A percentile compares a stretch with the other conserved stretches of the same genome.
These are phyloP conservation scores for Megalops cyprinoides DNA, from an alignment of 2,797 vertebrate genomes.

Conservation along the genomic window DNA sequence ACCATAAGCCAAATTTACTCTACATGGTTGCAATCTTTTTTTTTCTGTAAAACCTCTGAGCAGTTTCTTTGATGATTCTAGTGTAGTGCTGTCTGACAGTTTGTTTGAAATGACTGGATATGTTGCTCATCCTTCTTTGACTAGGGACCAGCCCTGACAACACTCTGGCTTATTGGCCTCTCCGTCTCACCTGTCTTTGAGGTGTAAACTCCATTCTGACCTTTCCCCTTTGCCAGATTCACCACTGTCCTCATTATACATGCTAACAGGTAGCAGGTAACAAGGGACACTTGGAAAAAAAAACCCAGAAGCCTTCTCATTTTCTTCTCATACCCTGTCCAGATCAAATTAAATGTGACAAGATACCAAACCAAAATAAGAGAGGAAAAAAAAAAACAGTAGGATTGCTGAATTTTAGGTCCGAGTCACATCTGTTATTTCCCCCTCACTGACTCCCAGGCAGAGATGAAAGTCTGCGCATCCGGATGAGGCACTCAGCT, in stretches of 20 bases:
- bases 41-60: not conserved
- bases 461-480: not conserved
- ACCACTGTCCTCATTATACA: not conserved
- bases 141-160: not conserved
- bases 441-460: not conserved
- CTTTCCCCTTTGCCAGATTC: not conserved
- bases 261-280: not conserved
- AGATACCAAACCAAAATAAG: not conserved
- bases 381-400: slow-evolving; percentile 35
- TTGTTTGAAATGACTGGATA: not conserved
- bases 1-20: not conserved
- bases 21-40: not conserved
- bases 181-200: not conserved
- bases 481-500: not conserved
- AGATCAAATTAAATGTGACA: not conserved
- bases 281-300: not conserved
- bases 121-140: not conserved
- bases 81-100: not conserved
- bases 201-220: not conserved
- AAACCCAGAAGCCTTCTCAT: not conserved
- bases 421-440: not conserved
- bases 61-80: not conserved
- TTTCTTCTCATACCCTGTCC: not conserved
- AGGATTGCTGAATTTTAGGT: not conserved
- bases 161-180: not conserved